phyloP scores from a whole-genome alignment of 2,888 invertebrate species.

The Plebejus argus region DNA sequence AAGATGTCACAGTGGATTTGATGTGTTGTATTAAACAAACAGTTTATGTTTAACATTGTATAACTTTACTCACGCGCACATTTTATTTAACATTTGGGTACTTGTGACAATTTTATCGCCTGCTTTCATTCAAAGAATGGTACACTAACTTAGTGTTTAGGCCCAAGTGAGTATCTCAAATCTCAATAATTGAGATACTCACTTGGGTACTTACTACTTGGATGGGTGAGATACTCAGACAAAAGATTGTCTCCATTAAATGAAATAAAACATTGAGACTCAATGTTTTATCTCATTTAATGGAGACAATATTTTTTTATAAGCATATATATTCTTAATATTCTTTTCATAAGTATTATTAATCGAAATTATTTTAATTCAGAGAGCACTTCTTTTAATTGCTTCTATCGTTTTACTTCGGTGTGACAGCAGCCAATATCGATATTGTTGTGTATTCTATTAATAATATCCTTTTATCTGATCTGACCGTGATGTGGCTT shows the following conservation, averaged over 20 bases:
- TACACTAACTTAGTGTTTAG: background rate
- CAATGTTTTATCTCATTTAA: background rate
- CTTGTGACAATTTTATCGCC: background rate
- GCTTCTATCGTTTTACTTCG: conserved; percentile 37
- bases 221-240: too few relatives aligned
- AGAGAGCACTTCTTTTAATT: background rate
- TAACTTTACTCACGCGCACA: background rate
- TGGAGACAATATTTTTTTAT: background rate
- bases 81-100: background rate
- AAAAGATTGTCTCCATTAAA: too few relatives aligned
- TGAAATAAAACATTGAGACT: too few relatives aligned
- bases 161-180: background rate
- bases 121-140: background rate
- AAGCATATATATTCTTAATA: too few relatives aligned
- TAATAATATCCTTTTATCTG: conserved; percentile 53
- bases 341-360: background rate
- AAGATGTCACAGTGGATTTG: conserved; percentile 3
- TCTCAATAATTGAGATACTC: too few relatives aligned
- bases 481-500: conserved; percentile 40
- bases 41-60: background rate
- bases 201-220: too few relatives aligned
- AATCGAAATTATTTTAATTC: background rate
- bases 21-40: conserved; percentile 15
- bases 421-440: conserved; percentile 48
- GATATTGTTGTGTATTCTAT: conserved; percentile 56